Conservation (phyloP, 2,113 vertebrate species). For the Apaloderma vittatum region DNA sequence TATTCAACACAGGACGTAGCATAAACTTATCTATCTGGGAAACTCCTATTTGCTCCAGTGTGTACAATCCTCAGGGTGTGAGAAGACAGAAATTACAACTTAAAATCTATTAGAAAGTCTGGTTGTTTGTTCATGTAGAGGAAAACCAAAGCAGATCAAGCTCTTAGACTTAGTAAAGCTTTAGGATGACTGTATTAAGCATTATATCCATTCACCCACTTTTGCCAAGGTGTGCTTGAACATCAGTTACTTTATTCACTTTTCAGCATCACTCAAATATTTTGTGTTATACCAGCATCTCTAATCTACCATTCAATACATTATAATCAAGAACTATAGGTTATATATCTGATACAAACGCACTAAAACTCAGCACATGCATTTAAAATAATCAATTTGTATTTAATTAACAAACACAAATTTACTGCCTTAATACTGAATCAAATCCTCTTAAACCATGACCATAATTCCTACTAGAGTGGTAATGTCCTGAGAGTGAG, state of each 20-base stretch:
- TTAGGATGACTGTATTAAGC: not conserved
- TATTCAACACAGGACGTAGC: not conserved
- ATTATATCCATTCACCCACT: not conserved
- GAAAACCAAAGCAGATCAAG: not conserved
- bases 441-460: slow-evolving; percentile 70
- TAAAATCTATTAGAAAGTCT: not conserved
- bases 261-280: not conserved
- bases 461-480: slow-evolving; percentile 63
- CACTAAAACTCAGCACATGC: not conserved
- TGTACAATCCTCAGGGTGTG: not conserved
- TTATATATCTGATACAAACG: not conserved
- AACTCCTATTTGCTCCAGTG: not conserved
- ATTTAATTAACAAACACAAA: slow-evolving; percentile 69
- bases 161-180: not conserved
- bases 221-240: not conserved
- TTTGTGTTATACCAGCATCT: not conserved
- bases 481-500: slow-evolving; percentile 56
- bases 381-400: slow-evolving; percentile 65
- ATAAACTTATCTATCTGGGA: not conserved
- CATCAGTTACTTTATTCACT: not conserved
- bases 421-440: slow-evolving; percentile 28
- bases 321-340: not conserved
- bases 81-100: not conserved
- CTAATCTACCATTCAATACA: not conserved
- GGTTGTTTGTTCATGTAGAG: not conserved